phyloP scores from a whole-genome alignment of 2,797 vertebrate genomes.

The Pyrocephalus nanus region DNA sequence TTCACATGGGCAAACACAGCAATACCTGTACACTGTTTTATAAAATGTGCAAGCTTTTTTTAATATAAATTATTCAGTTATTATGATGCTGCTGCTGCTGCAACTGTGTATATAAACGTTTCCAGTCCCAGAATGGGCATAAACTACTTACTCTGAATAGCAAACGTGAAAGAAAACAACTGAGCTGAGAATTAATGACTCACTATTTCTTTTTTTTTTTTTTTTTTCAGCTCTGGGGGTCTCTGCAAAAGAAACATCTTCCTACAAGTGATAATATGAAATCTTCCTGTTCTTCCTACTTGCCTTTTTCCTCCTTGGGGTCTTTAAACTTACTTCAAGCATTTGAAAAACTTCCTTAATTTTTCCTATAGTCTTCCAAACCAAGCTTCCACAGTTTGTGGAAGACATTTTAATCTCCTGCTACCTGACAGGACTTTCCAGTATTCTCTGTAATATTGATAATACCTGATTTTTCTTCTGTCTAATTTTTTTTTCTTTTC shows the following conservation, averaged over 20 bases:
- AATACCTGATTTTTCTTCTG: background rate
- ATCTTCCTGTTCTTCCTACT: constrained; percentile 25
- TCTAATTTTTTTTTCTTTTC: background rate
- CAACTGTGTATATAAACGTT: constrained; percentile 12
- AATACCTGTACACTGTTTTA: background rate
- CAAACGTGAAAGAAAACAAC: constrained; percentile 50
- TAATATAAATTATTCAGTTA: constrained; percentile 45
- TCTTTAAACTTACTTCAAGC: constrained; percentile 20
- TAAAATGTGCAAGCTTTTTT: background rate
- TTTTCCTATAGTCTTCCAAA: background rate
- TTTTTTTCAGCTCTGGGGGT: background rate
- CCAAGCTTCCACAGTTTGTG: background rate
- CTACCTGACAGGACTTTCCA: background rate
- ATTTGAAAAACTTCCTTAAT: constrained; percentile 26
- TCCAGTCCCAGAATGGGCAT: constrained; percentile 48
- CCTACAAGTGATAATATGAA: constrained; percentile 33
- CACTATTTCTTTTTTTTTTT: background rate
- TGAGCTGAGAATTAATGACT: constrained; percentile 39
- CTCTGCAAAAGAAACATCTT: constrained; percentile 29
- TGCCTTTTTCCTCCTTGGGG: constrained; percentile 15
- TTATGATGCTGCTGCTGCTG: background rate
- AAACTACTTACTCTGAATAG: constrained; percentile 49
- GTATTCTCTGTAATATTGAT: background rate
- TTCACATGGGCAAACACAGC: background rate
- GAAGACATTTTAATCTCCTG: constrained; percentile 12